These are phyloP conservation scores for Pterostichus madidus DNA, from an alignment of 2,888 invertebrate genomes.

Conservation along the genomic window DNA sequence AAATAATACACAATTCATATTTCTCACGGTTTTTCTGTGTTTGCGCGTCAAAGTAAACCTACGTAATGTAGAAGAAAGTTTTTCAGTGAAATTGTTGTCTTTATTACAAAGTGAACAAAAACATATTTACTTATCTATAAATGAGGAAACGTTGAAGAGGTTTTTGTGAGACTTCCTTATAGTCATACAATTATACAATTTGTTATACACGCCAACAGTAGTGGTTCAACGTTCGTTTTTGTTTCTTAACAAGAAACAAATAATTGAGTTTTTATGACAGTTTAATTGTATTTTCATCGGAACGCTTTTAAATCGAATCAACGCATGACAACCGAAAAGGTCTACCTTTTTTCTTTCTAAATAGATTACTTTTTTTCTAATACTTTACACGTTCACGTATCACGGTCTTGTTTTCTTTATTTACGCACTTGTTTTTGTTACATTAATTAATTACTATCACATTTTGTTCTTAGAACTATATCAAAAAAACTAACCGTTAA, in stretches of 20 bases:
- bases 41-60: not conserved
- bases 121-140: constrained; percentile 43
- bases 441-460: constrained; percentile 17
- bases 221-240: constrained; percentile 47
- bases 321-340: constrained; percentile 58
- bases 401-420: constrained; percentile 32
- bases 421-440: constrained; percentile 48
- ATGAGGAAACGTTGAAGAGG: constrained; percentile 27
- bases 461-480: no score
- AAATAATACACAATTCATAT: not conserved
- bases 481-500: no score
- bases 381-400: constrained; percentile 13
- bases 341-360: constrained; percentile 42
- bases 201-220: constrained; percentile 55
- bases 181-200: constrained; percentile 57
- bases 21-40: constrained; percentile 24
- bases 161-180: constrained; percentile 32
- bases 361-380: constrained; percentile 59
- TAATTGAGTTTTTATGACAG: constrained; percentile 58
- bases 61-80: constrained; percentile 27
- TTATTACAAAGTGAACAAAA: constrained; percentile 22
- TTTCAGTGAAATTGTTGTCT: constrained; percentile 47
- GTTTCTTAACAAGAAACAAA: constrained; percentile 58
- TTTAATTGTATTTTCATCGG: constrained; percentile 59
- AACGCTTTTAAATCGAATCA: constrained; percentile 52